phyloP scores from a whole-genome alignment of 2,888 invertebrate species.

The Microctonus aethiopoides region DNA sequence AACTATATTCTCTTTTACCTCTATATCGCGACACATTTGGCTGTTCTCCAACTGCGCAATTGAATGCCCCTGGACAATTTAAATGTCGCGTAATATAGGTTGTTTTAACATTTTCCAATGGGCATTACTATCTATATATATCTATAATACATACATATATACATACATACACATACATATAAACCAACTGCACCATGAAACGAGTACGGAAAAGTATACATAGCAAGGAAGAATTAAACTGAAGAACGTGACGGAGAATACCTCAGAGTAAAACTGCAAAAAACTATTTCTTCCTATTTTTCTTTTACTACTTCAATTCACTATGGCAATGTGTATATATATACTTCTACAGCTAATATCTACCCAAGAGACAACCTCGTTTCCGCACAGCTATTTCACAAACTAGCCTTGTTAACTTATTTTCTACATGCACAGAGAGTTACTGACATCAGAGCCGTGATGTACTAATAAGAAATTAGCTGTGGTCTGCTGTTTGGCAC shows the following conservation, averaged over 20 bases:
- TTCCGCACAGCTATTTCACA: slow-evolving; percentile 7
- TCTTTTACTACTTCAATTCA: background rate
- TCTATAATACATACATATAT: background rate
- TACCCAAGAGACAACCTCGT: background rate
- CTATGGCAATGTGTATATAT: background rate
- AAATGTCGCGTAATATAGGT: slow-evolving; percentile 18
- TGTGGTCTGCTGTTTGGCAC: slow-evolving; percentile 13
- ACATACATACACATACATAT: background rate
- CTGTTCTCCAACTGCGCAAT: slow-evolving; percentile 19
- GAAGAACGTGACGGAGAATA: background rate
- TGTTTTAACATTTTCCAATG: slow-evolving; percentile 24
- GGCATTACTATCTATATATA: too few relatives aligned
- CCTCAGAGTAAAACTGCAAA: slow-evolving; percentile 1
- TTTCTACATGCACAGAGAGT: background rate
- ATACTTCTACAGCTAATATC: background rate
- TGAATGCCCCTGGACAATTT: slow-evolving; percentile 20
- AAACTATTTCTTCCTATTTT: background rate
- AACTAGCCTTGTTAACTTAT: slow-evolving; percentile 1
- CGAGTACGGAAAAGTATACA: background rate
- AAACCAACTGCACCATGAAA: background rate
- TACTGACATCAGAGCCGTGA: too few relatives aligned
- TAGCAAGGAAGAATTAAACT: background rate
- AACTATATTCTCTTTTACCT: background rate
- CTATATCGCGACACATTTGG: slow-evolving; percentile 23
- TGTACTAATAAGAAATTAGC: background rate